A percentile compares a stretch with the other conserved stretches of the same genome.
Evolutionary conservation across 2,113 vertebrate genomes (phyloP).

Genomic region (Cacatua alba): DNA sequence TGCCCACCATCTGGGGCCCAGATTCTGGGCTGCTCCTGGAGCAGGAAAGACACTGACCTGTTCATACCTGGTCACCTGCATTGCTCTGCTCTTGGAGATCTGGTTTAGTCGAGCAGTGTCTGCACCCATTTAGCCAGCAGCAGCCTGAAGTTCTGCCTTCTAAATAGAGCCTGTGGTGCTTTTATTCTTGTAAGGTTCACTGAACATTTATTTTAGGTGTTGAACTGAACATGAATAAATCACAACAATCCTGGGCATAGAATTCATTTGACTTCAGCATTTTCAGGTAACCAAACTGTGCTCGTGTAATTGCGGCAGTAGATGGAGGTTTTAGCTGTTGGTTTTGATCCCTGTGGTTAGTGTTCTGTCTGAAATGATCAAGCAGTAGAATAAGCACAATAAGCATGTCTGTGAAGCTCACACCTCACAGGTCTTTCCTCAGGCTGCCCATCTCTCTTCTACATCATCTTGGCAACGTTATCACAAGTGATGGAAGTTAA

Average conservation of each 20-base stretch:
- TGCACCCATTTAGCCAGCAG: not conserved
- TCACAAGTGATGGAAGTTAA: not conserved
- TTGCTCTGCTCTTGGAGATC: not conserved
- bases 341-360: not conserved
- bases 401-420: not conserved
- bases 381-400: not conserved
- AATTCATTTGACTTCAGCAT: not conserved
- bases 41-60: not conserved
- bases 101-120: not conserved
- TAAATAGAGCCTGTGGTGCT: not conserved
- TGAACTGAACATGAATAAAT: not conserved
- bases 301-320: not conserved
- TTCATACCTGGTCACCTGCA: not conserved
- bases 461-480: not conserved
- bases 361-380: not conserved
- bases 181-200: not conserved
- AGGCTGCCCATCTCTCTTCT: not conserved
- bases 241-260: not conserved
- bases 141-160: not conserved
- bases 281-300: not conserved
- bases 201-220: not conserved
- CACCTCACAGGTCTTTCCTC: not conserved
- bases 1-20: not conserved
- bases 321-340: not conserved
- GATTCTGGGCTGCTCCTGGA: not conserved